Evolutionary conservation across 2,113 vertebrate species (phyloP), one percentile per base, ranked within the genome.

Genomic region (Acrocephalus arundinaceus): DNA sequence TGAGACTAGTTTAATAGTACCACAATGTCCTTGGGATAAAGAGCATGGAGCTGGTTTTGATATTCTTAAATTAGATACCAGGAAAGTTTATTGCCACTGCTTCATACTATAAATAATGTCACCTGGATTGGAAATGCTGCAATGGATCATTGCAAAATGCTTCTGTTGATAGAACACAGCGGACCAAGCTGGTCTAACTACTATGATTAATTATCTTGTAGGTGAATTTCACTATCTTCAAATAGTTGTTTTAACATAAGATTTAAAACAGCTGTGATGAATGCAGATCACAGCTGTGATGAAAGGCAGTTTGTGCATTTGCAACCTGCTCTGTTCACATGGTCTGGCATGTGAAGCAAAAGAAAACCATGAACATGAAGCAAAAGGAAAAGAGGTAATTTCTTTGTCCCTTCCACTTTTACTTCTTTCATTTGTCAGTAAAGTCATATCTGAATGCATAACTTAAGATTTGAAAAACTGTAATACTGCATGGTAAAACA

Each of bases 71-170:
- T 86, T 62, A 77, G 63, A 58, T 67, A 67, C 55, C 39, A 77
- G 68, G 55, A 86, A 94, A 57, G 22, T 24, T 54, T 77, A 78
- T 16, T 94, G 59, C 58, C 22, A 68, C 52, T 71, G n/a, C 65
- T 95, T 78, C 57, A 17, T 41, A 33, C 37, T 83, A 75, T 87
- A 93, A 94, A 84, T 86, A 93, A 55, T 0, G 6, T 94, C 91
- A 95, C 75, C 93, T 86, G 74, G 24, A 79, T 20, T 93, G 55
- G 73, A 89, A 81, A 39, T 59, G 62, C 72, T 85, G 91, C 79
- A 85, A 63, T 24, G 55, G 67, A 59, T 89, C 66, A 35, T 87
- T 92, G 85, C 89, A 89, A 93, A 96, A 93, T 57, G 54, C 62
- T 92, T 70, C 93, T 94, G 85, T 85, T 77, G 82, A 82, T 46